Evolutionary conservation across 1,140 invertebrate genomes (phyloP), one percentile per base, ranked within the genome.

Genomic region (Drosophila jambulina): DNA sequence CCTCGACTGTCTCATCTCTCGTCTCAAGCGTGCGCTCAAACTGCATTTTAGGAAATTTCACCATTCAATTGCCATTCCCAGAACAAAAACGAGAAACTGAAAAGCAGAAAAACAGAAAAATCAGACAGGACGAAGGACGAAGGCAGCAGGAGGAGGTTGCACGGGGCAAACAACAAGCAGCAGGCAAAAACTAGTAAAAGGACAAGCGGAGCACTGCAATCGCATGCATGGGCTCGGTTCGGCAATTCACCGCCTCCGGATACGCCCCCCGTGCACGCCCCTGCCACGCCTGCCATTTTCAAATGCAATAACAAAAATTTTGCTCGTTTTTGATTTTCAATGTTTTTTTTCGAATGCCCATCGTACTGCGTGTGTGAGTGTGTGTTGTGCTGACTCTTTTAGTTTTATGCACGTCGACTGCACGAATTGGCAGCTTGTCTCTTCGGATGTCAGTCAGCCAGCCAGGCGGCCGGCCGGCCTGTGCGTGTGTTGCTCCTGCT

Each of bases 291-390:
- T 80, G 80, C 69, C 85, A 88, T 88, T 87, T 87, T 88, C 80
- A 75, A 87, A 87, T 88, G 84, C 84, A 88, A 87, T 87, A 87
- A 88, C 84, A 87, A 81, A 83, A 87, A 80, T 87, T 80, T 80
- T 84, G 77, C 77, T 88, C 64, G 80, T 60, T 79, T 87, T 87
- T 84, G 80, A 82, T 64, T 88, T 80, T 64, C 63, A 75, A 78
- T 83, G 64, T 54, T 77, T 65, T 68, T 78, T 25, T 10, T 23
- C 6, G 2, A 43, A 43, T 43, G 42, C 19, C 10, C 19, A 13
- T 43, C 17, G 38, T 1, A 12, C 4, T 34, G 32, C 13, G 8
- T 23, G 27, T 38, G 23, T 59, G 42, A 32, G 27, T 34, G 67
- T 67, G n/a, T 70, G 49, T 88, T 82, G 83, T 87, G 84, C 84